Evolutionary conservation across 2,113 vertebrate species (phyloP).

Genomic region (Irena cyanogastra): DNA sequence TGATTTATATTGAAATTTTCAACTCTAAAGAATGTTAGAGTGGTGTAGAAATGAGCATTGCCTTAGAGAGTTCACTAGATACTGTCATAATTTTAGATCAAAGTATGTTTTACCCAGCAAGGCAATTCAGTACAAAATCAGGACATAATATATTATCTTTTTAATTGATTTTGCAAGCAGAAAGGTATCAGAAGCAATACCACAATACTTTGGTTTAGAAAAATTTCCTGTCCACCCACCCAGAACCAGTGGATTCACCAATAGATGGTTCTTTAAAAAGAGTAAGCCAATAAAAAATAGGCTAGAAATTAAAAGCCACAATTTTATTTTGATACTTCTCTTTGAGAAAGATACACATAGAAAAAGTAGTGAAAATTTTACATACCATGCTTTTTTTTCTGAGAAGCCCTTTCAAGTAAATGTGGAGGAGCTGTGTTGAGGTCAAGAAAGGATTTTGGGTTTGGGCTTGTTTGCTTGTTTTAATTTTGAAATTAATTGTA

Average conservation of each 20-base stretch:
- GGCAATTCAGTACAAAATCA: not conserved
- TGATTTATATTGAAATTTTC: not conserved
- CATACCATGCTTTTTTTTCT: not conserved
- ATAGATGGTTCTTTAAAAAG: not conserved
- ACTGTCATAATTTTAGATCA: not conserved
- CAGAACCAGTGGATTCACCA: not conserved
- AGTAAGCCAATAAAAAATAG: not conserved
- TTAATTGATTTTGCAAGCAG: not conserved
- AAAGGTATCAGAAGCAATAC: not conserved
- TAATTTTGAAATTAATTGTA: not conserved
- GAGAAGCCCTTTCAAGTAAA: not conserved
- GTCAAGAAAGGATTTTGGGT: not conserved
- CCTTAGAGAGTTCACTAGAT: not conserved
- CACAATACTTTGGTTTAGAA: not conserved
- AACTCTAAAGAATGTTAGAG: not conserved
- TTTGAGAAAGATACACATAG: not conserved
- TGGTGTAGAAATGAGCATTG: not conserved
- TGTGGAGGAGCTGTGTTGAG: not conserved
- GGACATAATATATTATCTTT: not conserved
- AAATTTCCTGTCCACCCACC: not conserved
- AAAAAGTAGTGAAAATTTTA: not conserved
- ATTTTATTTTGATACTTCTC: not conserved
- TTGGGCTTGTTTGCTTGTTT: not conserved
- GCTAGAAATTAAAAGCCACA: not conserved
- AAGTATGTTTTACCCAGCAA: not conserved